Conservation (phyloP, 2,797 vertebrate species). For the Anableps anableps region DNA sequence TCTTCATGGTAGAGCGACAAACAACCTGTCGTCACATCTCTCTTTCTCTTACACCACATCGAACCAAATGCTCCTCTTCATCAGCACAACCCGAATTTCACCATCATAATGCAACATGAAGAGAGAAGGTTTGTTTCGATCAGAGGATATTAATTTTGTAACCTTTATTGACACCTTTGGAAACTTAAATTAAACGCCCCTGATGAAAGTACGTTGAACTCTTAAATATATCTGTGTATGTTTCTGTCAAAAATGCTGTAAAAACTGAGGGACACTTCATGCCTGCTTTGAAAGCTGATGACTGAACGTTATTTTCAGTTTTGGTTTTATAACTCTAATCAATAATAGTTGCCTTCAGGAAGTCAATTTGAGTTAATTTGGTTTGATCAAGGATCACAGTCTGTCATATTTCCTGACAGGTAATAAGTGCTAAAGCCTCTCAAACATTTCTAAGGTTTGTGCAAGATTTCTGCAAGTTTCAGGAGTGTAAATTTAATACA, state of each 20-base stretch:
- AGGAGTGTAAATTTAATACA: background rate
- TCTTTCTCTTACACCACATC: background rate
- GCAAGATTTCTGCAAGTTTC: background rate
- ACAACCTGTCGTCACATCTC: background rate
- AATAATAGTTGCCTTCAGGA: background rate
- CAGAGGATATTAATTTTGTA: background rate
- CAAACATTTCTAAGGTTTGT: background rate
- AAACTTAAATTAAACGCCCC: background rate
- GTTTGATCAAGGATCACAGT: background rate
- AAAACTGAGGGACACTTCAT: background rate
- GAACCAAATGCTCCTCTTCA: background rate
- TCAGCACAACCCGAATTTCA: background rate
- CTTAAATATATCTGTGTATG: background rate
- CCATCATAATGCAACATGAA: background rate
- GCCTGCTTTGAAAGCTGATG: background rate
- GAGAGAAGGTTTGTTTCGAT: background rate
- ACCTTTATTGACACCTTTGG: background rate
- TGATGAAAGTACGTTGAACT: background rate
- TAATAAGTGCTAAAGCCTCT: background rate
- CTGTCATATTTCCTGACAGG: background rate
- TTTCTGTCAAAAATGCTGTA: background rate
- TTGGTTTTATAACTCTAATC: background rate
- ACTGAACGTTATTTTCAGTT: background rate
- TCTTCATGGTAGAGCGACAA: background rate
- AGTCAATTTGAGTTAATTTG: background rate